Base-by-base conservation (phyloP, 2,113 vertebrate genomes). In the Petrocephalus zakoni region DNA sequence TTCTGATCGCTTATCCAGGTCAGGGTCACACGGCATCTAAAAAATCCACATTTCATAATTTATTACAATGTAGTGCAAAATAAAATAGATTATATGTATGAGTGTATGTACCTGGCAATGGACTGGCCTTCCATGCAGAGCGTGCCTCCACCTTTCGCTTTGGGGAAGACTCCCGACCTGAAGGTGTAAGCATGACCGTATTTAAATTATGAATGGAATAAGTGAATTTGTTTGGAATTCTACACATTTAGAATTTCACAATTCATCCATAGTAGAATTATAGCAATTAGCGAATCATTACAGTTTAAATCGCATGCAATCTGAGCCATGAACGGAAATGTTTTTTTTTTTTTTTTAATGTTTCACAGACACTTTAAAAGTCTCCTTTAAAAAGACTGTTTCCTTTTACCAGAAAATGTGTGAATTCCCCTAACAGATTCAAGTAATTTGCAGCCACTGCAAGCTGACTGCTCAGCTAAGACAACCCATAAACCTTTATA, bases 401-500 rank as follows among this genome's bases (percentile, higher is more conserved):
- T 75, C 17, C 68, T 37, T 78, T 29, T 78, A 78, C 15, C 15
- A 78, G 15, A 78, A 42, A 78, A 42, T 42, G 72, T 42, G 34
- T 42, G 34, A 78, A 78, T 78, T 78, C 72, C 72, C 72, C 34
- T 78, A 78, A 78, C 72, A 78, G 15, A 37, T 78, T 34, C 34
- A 78, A 42, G 72, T 34, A 78, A 78, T 78, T 78, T 78, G 72
- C 72, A 78, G 72, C 6, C 72, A 42, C 72, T 78, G 72, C 72
- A 78, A 78, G 72, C 34, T 78, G 72, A 78, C 72, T 78, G 72
- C 72, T 78, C 72, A 42, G 72, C 34, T 42, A 78, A 42, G 34
- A 78, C 72, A 78, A 78, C 72, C 29, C 34, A 29, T 29, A 78
- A 78, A 34, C 72, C 37, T 78, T 42, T 42, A 78, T 78, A 42